Evolutionary conservation across 2,797 vertebrate species (phyloP), one percentile per base, ranked within the genome.

Genomic region (Chelidonichthys spinosus): DNA sequence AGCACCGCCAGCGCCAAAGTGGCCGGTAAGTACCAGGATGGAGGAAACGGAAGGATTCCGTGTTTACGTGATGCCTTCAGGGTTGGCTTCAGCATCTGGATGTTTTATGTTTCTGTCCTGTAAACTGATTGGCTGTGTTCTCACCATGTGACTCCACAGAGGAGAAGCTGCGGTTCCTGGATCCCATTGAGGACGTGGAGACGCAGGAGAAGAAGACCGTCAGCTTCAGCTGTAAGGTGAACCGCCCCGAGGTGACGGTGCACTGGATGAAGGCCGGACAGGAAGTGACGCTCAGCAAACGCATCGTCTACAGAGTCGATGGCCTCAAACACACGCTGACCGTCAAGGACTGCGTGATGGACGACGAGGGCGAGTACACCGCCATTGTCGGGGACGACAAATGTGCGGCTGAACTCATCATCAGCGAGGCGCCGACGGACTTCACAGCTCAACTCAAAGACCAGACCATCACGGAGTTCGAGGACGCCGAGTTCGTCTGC

Each of bases 171-270:
- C 96, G 87, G 89, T 98, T 99, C 89, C 78, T 96, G 83, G 96
- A 97, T 17, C 96, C 97, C 71, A 96, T 99, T 40, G 95, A 98
- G 92, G 98, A 99, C 78, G 90, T 97, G 33, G 98, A 99, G 89
- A 99, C 98, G 40, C 97, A 98, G 93, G 98, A 99, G 90, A 99
- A 98, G 94, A 98, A 97, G 89, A 96, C 96, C 3, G 94, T 98
- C 74, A 95, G 94, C 50, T 99, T 99, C 77, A 92, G 92, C 78
- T 99, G 98, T 85, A 99, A 98, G 91, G 98, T 99, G 71, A 99
- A 98, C 89, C 95, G 96, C 54, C 96, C 97, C 8, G 97, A 97
- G 82, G 96, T 93, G 39, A 98, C 94, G 0, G 95, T 99, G n/a
- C 95, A 89, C 42, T 99, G 98, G 98, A 95, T 96, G 85, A 99